Evolutionary conservation across 1,140 invertebrate species (phyloP), one percentile per base, ranked within the genome.

Genomic region (Bombus vancouverensis): DNA sequence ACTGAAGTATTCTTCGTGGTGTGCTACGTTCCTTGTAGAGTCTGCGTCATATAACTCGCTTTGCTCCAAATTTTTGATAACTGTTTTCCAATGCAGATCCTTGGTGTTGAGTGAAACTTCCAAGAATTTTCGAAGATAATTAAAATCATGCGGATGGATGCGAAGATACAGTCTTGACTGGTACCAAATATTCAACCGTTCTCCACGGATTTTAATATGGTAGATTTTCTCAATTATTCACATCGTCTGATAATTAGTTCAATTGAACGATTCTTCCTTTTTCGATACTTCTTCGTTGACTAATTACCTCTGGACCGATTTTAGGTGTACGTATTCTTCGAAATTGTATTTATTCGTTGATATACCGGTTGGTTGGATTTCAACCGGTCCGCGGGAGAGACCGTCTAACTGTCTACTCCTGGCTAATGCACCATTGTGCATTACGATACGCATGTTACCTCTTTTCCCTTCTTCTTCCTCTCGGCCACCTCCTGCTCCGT

Each of bases 401-500:
- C 86, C 85, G 89, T 88, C 81, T 83, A 78, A 70, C 86, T 71
- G 81, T 88, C 86, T 84, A 81, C 83, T 91, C 83, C 88, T 89
- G 90, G 86, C 88, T 91, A 91, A 91, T 89, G 90, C 86, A 85
- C 86, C 84, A 89, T 91, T 88, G 88, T 90, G 74, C 86, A 89
- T 88, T 85, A 84, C 84, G 82, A 82, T 87, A 85, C 76, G 71
- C 76, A 73, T 73, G 83, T 78, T 65, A 71, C 57, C 86, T 88
- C 87, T 84, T 88, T 62, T 81, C 88, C 89, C 86, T 86, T 86
- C 88, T 88, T 90, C 89, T 89, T 89, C 85, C 83, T 85, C 86
- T 86, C 78, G 72, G 37, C 85, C 87, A 87, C 86, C 81, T 73
- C 87, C 90, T 76, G 86, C 74, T 76, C 79, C 86, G 81, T 57